Base-by-base conservation (phyloP, 2,888 invertebrate genomes). In the Eurytoma californica region DNA sequence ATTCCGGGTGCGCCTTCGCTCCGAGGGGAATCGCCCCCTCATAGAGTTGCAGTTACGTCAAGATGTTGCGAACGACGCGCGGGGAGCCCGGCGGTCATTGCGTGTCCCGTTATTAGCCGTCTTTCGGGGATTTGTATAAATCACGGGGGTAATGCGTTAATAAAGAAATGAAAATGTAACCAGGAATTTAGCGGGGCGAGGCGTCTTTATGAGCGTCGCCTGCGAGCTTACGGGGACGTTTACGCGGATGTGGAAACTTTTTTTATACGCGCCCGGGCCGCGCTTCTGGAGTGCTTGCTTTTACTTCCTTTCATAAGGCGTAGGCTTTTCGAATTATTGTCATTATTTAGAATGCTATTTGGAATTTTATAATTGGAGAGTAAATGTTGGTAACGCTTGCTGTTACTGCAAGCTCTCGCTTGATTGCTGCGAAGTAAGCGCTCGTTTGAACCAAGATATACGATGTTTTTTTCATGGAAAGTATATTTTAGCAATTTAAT, bases 81-180 rank as follows among this genome's bases (percentile, higher is more conserved):
- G 72, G 61, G 55, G 53, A 18, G 18, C 5, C 63, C 47, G 63
- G 39, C 18, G 63, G 39, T 47, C 13, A 18, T 39, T 47, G 18
- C 18, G 18, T 30, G 16, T 16, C 9, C n/a, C 16, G 39, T 47
- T 63, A 63, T 63, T 14, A 5, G 30, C 16, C n/a, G 61, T 9
- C n/a, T 1, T 30, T n/a, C 13, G 63, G 63, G 63, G 63, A 61
- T 55, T 75, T 61, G 24, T 69, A 53, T 68, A 61, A 69, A 76
- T 76, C 68, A 68, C 61, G 5, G 16, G 70, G 20, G 57, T 60
- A n/a, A 70, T 70, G 69, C 58, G 72, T 72, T 72, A 77, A 77
- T 72, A 77, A 77, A 77, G 70, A 66, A 72, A 69, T 65, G 77
- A 57, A 47, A 74, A 74, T 67, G 65, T 39, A 30, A 24, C 16